These are phyloP conservation scores for Bursaphelenchus okinawaensis DNA, from an alignment of 2,888 invertebrate genomes.

Conservation along the genomic window DNA sequence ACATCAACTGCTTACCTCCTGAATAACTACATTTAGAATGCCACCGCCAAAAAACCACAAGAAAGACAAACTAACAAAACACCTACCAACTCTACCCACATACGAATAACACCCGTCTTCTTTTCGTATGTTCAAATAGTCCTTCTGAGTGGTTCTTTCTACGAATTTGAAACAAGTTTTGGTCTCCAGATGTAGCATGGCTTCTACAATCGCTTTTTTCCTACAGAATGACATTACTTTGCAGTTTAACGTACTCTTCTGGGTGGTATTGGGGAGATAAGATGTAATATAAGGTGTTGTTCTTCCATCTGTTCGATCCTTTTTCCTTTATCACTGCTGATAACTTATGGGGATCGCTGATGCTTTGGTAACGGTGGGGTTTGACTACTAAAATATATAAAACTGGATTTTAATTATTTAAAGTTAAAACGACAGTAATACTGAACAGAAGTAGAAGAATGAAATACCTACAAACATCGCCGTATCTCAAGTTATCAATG, in stretches of 20 bases:
- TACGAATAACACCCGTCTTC: slow-evolving; percentile 48
- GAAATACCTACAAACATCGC: background rate
- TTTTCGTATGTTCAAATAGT: slow-evolving; percentile 40
- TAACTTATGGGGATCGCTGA: background rate
- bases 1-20: slow-evolving; percentile 26
- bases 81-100: slow-evolving; percentile 43
- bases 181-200: slow-evolving; percentile 31
- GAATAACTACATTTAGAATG: slow-evolving; percentile 12
- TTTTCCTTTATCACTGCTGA: slow-evolving; percentile 19
- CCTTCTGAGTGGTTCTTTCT: slow-evolving; percentile 30
- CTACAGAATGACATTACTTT: too few relatives aligned
- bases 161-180: slow-evolving; percentile 43
- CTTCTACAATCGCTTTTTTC: slow-evolving; percentile 21
- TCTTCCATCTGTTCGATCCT: slow-evolving; percentile 18
- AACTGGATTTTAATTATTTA: too few relatives aligned
- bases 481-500: background rate
- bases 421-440: too few relatives aligned
- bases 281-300: slow-evolving; percentile 25
- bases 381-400: slow-evolving; percentile 16
- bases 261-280: background rate
- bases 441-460: too few relatives aligned
- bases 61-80: background rate
- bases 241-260: background rate
- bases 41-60: background rate
- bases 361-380: slow-evolving; percentile 1